Base-by-base conservation (phyloP, 1,140 invertebrate genomes). In the Bombus superbus region DNA sequence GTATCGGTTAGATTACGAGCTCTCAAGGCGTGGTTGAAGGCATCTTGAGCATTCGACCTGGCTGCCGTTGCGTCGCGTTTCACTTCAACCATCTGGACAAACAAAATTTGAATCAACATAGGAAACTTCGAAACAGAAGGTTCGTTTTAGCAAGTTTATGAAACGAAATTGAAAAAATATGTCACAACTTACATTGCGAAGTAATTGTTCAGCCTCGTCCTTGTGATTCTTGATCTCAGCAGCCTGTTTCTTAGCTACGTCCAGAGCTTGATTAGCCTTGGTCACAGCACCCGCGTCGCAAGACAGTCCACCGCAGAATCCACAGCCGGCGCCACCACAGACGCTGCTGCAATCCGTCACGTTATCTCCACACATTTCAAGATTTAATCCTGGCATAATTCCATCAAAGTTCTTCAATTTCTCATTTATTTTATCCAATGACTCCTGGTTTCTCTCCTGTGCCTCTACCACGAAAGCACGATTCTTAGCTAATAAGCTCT, bases 321-420 rank as follows among this genome's bases (percentile, higher is more conserved):
- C 97, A 95, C 99, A 99, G 0, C 98, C 98, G 68, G 98, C 99
- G 35, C 99, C 99, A 57, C 99, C 99, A 95, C 99, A 99, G 53
- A 98, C 96, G 76, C 94, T 94, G 93, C 99, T 98, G 94, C 99
- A 99, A 64, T 97, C 97, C 91, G 98, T 97, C 42, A 98, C 98
- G 53, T 96, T 96, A 91, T 97, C 97, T 87, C 98, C 98, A 95
- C 99, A 99, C 93, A 99, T 98, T 94, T 98, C 95, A 69, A 97
- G 96, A 95, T 99, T 99, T 42, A 99, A 95, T 85, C 97, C 97
- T 0, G 98, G 98, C 90, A 99, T 97, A 78, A 97, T 95, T 1
- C 95, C 93, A 86, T 97, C 96, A 28, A 99, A 95, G 2, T 95
- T 93, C 3, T 94, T 95, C 25, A 99, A 93, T 84, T 97, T 96